Conservation (phyloP, 1,140 invertebrate species). For the Pachyrhynchus sulphureomaculatus region DNA sequence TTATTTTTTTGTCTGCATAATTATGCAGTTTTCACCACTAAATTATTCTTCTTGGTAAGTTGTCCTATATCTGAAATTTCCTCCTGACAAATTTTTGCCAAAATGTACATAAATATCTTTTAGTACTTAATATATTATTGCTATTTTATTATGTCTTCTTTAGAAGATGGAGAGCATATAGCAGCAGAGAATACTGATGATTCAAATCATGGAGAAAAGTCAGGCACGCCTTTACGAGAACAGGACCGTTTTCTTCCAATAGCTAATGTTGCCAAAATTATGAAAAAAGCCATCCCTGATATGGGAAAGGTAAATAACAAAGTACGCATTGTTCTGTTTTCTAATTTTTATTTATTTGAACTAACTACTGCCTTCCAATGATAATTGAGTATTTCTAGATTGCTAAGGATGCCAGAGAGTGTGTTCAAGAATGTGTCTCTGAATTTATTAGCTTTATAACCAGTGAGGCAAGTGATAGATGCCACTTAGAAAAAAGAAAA, state of each 20-base stretch:
- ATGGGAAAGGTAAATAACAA: slow-evolving; percentile 80
- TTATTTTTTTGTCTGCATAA: no score
- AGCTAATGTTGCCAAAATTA: slow-evolving; percentile 98
- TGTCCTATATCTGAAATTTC: no score
- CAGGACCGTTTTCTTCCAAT: slow-evolving; percentile 97
- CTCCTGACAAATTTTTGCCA: no score
- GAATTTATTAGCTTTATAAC: slow-evolving; percentile 99
- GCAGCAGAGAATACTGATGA: slow-evolving; percentile 72
- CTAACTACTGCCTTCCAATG: not conserved
- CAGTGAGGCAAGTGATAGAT: slow-evolving; percentile 95
- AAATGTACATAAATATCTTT: no score
- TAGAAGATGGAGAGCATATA: slow-evolving; percentile 44
- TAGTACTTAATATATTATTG: no score
- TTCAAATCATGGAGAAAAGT: slow-evolving; percentile 62
- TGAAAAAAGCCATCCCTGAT: slow-evolving; percentile 96
- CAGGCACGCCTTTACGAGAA: slow-evolving; percentile 67
- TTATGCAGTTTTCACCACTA: no score
- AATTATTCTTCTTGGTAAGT: no score
- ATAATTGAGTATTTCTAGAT: slow-evolving; percentile 64
- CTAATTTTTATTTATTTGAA: not conserved
- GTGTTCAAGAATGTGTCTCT: slow-evolving; percentile 99
- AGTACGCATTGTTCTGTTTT: slow-evolving; percentile 26
- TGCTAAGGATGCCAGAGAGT: slow-evolving; percentile 98
- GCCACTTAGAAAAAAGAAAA: slow-evolving; percentile 97
- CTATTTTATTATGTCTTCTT: no score